Evolutionary conservation across 2,797 vertebrate species (phyloP), one percentile per base, ranked within the genome.

Genomic region (Knipowitschia caucasica): DNA sequence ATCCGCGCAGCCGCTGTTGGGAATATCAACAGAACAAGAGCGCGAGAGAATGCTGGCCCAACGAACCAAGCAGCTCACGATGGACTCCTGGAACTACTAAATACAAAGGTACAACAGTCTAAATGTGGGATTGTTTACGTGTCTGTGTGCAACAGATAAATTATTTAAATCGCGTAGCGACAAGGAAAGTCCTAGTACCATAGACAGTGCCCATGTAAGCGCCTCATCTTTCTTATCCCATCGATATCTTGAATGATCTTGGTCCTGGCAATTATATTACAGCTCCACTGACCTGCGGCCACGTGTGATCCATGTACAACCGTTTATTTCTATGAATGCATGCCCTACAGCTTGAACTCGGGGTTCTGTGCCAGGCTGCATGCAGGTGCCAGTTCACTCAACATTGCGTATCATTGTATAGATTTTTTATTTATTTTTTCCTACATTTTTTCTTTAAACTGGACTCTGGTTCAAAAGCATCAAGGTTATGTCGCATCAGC

Each of bases 401-500:
- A 17, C 42, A 62, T 14, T 10, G 36, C 17, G 30, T n/a, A 23
- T 56, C 30, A 56, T 52, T 35, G 17, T 38, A 59, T 15, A 43
- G 69, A 66, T 30, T 62, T 47, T 42, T 43, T 50, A 64, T 33
- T 47, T 35, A 3, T 27, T 50, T 38, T 47, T 65, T 43, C 56
- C 24, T 35, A 60, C 67, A 64, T 77, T 76, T 52, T 42, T 56
- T 12, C 44, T 65, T 74, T 83, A 78, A 82, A 80, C 78, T 80
- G 81, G 75, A 58, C 60, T 23, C 1, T 69, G 57, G 11, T 60
- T n/a, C 9, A 57, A 60, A n/a, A n/a, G n/a, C n/a, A n/a, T 83
- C 85, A 82, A 69, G 63, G 26, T 52, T 49, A 38, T 2, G 44
- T 62, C 72, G 67, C 62, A 52, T 60, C 56, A 60, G 44, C 20